phyloP scores from a whole-genome alignment of 2,888 invertebrate genomes.

The Drosophila niveifrons region DNA sequence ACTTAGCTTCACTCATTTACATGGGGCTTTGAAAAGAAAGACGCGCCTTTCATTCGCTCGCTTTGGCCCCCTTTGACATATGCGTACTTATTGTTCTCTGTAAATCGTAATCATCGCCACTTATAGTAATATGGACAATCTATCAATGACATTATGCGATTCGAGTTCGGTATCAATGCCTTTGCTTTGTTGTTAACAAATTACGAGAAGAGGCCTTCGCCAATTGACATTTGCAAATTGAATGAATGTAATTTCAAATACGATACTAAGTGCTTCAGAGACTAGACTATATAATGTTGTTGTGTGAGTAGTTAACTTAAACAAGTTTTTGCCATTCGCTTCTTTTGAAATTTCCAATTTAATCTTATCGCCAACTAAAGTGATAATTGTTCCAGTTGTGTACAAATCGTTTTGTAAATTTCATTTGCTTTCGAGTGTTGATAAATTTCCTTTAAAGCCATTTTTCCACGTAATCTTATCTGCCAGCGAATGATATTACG shows the following conservation, averaged over 20 bases:
- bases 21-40: constrained; percentile 59
- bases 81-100: constrained; percentile 14
- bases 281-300: constrained; percentile 38
- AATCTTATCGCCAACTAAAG: constrained; percentile 1
- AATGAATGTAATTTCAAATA: constrained; percentile 53
- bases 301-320: constrained; percentile 12
- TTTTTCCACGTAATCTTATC: not conserved
- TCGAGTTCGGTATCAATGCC: constrained; percentile 57
- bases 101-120: constrained; percentile 35
- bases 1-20: constrained; percentile 70
- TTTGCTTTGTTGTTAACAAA: constrained; percentile 64
- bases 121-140: constrained; percentile 46
- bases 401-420: not conserved
- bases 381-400: not conserved
- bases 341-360: not conserved
- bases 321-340: not conserved
- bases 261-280: constrained; percentile 15
- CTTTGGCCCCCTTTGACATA: constrained; percentile 4
- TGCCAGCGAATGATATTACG: not conserved
- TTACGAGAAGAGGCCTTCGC: constrained; percentile 38
- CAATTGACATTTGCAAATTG: constrained; percentile 65
- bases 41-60: constrained; percentile 60
- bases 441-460: not conserved
- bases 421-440: not conserved
- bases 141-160: constrained; percentile 55